A percentile compares a stretch with the other conserved stretches of the same genome.
Evolutionary conservation across 2,113 vertebrate genomes (phyloP).

Genomic region (Zosterops japonicus): DNA sequence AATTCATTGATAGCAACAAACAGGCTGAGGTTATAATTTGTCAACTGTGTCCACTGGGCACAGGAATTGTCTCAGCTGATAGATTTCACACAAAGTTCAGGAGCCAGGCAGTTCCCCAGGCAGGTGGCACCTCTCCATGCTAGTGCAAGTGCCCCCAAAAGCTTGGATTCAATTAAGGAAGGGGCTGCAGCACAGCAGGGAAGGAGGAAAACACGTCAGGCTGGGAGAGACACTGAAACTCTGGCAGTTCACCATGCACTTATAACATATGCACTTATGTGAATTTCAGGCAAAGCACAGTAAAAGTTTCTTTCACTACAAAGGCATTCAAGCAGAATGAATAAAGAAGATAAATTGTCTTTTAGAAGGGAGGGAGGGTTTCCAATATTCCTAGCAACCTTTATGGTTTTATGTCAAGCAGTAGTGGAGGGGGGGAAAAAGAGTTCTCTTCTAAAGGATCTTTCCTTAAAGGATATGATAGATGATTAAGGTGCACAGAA

Average conservation of each 20-base stretch:
- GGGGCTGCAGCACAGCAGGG: neutral
- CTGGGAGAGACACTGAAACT: neutral
- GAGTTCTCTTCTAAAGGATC: neutral
- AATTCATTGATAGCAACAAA: neutral
- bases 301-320: slow-evolving; percentile 12
- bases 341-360: slow-evolving; percentile 6
- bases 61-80: neutral
- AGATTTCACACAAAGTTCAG: neutral
- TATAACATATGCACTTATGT: neutral
- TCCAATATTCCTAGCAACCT: neutral
- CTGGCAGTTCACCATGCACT: neutral
- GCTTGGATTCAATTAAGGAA: neutral
- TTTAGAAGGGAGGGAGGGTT: neutral
- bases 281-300: neutral
- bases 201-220: neutral
- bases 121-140: neutral
- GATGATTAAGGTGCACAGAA: slow-evolving; percentile 37
- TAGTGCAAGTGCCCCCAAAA: neutral
- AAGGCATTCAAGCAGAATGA: neutral
- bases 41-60: neutral
- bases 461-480: slow-evolving; percentile 41
- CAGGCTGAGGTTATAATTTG: neutral
- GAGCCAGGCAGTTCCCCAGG: neutral
- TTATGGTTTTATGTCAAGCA: slow-evolving; percentile 20
- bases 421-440: neutral